Evolutionary conservation across 2,888 invertebrate genomes (phyloP), one percentile per base, ranked within the genome.

Genomic region (Eupithecia insigniata): DNA sequence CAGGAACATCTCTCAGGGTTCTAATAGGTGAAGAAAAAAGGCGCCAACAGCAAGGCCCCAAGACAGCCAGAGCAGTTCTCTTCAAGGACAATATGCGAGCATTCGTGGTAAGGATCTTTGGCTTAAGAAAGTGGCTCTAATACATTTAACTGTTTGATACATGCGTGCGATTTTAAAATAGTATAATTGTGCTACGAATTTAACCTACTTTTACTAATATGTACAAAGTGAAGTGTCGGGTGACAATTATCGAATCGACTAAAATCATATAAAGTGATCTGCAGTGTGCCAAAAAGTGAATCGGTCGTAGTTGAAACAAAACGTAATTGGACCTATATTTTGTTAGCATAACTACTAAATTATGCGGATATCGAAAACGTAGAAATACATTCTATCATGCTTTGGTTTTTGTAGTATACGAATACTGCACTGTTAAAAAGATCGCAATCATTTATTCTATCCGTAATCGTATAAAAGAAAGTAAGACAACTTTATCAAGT

Each of bases 51-150:
- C 85, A 84, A 88, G 87, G 85, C 85, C 80, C 84, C 81, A 77
- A 81, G 75, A 81, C 78, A 80, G 74, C 75, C 78, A 81, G 64
- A 30, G 76, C 79, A 83, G 83, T 81, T 80, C 80, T 77, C 78
- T 36, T 36, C 89, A 92, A 83, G 88, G 87, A 82, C 87, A 92
- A 89, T 87, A 94, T 94, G 94, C 93, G 94, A 82, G 87, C 90
- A 82, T 93, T 94, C 81, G 87, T 93, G 94, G 94, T 94, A 91
- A 94, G 94, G 90, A 79, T 79, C 75, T 85, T 84, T 83, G 78
- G 82, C 71, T 75, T 80, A 74, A 43, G 36, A 16, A 69, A 68
- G 70, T 69, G 70, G 5, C 34, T 22, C 26, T 64, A 22, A 51
- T 36, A 46, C n/a, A 36, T 36, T 2, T 36, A 36, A 36, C 6